Percentiles rank a stretch among this genome's conserved stretches.
Evolutionary conservation across 1,140 invertebrate species (phyloP).

Genomic region (Metaphire vulgaris): DNA sequence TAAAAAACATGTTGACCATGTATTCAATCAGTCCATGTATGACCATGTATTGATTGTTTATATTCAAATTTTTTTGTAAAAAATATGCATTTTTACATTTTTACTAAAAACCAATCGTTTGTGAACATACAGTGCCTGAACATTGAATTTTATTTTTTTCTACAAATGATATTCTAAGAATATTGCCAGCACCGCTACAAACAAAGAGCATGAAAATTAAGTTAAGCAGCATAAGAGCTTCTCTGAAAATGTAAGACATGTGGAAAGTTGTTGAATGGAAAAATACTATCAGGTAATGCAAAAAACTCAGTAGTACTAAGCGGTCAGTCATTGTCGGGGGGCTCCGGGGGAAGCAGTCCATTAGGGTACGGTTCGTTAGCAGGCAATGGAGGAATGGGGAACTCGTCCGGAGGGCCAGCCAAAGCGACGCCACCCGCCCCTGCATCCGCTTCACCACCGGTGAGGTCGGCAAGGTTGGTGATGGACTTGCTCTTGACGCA

Average conservation of each 20-base stretch:
- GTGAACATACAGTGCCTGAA: neutral
- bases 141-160: too few species aligned
- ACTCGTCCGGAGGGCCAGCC: neutral
- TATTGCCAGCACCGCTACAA: neutral
- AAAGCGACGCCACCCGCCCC: neutral
- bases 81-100: neutral
- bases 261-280: neutral
- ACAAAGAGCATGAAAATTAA: neutral
- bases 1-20: too few species aligned
- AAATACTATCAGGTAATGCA: slow-evolving; percentile 1
- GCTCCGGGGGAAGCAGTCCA: neutral
- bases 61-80: too few species aligned
- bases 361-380: neutral
- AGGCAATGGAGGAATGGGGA: neutral
- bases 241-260: neutral
- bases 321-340: neutral
- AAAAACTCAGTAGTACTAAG: neutral
- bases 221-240: neutral
- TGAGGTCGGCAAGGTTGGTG: slow-evolving; percentile 40
- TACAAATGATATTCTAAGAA: too few species aligned
- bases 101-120: neutral
- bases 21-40: too few species aligned
- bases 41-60: too few species aligned
- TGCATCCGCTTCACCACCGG: neutral
- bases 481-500: slow-evolving; percentile 54